Evolutionary conservation across 2,113 vertebrate genomes (phyloP), one percentile per base, ranked within the genome.

Genomic region (Suncus etruscus): DNA sequence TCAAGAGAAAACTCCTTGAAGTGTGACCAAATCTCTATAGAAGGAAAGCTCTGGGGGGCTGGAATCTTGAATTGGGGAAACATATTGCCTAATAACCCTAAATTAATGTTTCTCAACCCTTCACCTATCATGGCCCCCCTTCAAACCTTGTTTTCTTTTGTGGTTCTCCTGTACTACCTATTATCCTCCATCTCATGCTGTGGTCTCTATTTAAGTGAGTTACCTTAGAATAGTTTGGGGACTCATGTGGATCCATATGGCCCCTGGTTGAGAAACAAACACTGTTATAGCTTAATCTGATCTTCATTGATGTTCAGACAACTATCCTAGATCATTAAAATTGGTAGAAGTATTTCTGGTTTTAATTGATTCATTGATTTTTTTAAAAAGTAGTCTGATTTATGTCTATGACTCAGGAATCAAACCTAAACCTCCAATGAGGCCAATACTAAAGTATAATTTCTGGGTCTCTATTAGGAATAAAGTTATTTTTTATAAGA

Each of bases 401-500:
- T 25, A 22, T 65, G 54, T 16, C 24, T 25, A 65, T 65, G 65
- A 27, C 8, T 25, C 25, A 66, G 27, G 65, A 25, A 66, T 29
- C 24, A 29, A 25, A 66, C 25, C 11, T 29, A 25, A 12, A 10
- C 65, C 65, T 66, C 65, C 48, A 14, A 54, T 15, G 73, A 75
- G 31, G 8, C 51, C 70, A 45, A 29, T 25, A 22, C 6, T 65
- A 27, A 51, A 74, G n/a, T 8, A 50, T 18, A 69, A 48, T 14
- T 4, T 58, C 39, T 91, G 27, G 88, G 51, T 80, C 24, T 11
- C 11, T 63, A 76, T 9, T 45, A 72, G n/a, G 27, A 14, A 1
- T 27, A 32, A 16, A 70, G 31, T 25, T 86, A 61, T 79, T 73
- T 91, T 39, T 76, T 45, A 29, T 58, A 83, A 86, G 68, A 78